Conservation (phyloP, 1,140 invertebrate species). For the Tetramorium alpestre region DNA sequence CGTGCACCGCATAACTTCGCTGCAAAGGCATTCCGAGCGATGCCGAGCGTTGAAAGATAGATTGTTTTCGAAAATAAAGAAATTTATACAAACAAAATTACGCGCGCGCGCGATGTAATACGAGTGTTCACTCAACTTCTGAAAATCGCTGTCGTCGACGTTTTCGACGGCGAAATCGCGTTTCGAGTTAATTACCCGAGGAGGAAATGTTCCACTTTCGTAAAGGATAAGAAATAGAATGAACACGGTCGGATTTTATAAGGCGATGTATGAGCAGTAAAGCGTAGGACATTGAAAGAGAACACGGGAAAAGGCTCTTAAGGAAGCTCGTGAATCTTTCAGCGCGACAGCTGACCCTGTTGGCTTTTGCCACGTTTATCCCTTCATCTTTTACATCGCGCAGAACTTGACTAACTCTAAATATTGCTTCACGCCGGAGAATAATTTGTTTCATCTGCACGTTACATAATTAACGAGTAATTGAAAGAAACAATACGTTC, state of each 20-base stretch:
- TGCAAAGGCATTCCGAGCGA: not conserved
- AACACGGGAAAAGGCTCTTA: conserved; percentile 5
- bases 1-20: not conserved
- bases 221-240: not conserved
- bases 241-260: not conserved
- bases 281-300: not conserved
- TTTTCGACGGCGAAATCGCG: not conserved
- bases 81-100: not conserved
- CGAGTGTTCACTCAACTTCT: not conserved
- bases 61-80: not conserved
- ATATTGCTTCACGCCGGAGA: not conserved
- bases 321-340: conserved; percentile 38
- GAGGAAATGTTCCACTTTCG: not conserved
- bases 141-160: not conserved
- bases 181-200: conserved; percentile 15
- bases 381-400: not conserved
- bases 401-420: conserved; percentile 7
- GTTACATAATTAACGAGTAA: not conserved
- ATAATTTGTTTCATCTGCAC: not conserved
- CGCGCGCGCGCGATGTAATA: not conserved
- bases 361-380: conserved; percentile 15
- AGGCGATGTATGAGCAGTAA: not conserved
- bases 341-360: conserved; percentile 25
- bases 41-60: not conserved
- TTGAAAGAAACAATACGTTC: not conserved